A percentile compares a stretch with the other conserved stretches of the same genome.
These are phyloP conservation scores for Gobiocypris rarus DNA, from an alignment of 2,113 vertebrate genomes.

Conservation along the genomic window DNA sequence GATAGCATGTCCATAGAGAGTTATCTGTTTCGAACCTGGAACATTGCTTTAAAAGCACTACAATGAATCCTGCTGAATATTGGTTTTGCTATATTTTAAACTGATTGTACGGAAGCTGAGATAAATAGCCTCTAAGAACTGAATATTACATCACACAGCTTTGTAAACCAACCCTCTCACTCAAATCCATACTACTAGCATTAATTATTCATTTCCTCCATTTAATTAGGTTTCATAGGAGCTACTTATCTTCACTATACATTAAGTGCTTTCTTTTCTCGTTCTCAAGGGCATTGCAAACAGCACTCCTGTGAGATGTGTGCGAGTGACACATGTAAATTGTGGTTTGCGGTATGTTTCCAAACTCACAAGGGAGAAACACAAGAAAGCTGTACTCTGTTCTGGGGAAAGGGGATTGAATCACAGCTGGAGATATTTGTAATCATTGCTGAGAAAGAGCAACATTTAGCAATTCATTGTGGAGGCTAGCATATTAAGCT, in stretches of 20 bases:
- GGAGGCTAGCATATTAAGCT: conserved; percentile 34
- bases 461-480: conserved; percentile 12
- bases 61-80: background rate
- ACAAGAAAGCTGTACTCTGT: background rate
- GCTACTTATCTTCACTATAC: conserved; percentile 57
- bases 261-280: conserved; percentile 54
- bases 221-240: conserved; percentile 66
- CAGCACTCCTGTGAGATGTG: conserved; percentile 58
- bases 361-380: background rate
- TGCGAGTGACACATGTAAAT: conserved; percentile 11
- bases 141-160: conserved; percentile 14
- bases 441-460: conserved; percentile 36
- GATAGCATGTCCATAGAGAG: background rate
- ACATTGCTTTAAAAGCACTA: background rate
- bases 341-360: background rate
- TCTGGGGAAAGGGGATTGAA: background rate
- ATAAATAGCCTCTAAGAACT: background rate
- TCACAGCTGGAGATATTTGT: conserved; percentile 31
- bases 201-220: conserved; percentile 68
- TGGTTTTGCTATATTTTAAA: conserved; percentile 6
- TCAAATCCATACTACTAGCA: conserved; percentile 55
- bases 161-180: conserved; percentile 41
- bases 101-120: background rate
- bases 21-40: background rate
- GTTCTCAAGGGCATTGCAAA: conserved; percentile 63